Base-by-base conservation (phyloP, 2,888 invertebrate species). In the Norana najaformis region DNA sequence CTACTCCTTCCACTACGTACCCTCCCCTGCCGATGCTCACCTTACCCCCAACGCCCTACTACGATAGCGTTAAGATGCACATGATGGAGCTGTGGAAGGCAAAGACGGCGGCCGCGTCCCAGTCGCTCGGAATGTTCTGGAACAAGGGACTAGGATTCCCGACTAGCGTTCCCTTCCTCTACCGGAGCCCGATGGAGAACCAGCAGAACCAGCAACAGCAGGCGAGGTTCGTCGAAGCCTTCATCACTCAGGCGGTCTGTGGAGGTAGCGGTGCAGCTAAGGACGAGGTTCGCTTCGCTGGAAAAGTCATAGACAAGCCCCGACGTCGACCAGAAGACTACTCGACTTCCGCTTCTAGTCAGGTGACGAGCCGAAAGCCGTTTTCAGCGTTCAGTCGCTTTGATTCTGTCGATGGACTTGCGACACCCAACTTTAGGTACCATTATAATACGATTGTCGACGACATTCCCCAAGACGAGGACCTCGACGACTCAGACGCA, bases 61-160 rank as follows among this genome's bases (percentile, higher is more conserved):
- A 89, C 82, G 69, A 89, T 69, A 37, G 69, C 30, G 69, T 89
- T 2, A 89, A 89, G 89, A 69, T 89, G 89, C 47, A 89, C 37
- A 69, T 89, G 89, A 37, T 89, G 37, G 89, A 89, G 14, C 41
- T 89, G 35, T 89, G 89, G 89, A 41, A 53, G 37, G 37, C 89
- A 4, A 89, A 69, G 82, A n/a, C 90, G 88, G 85, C 89, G 83
- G 90, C 36, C 88, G 89, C 88, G 37, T 91, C 41, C 90, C 47
- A 35, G 41, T 47, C 89, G 47, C 35, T 69, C 89, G 53, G 89
- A 0, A 89, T 69, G 47, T 69, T 69, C 47, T 69, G 37, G 53
- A 89, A 89, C 89, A 47, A 89, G 20, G 53, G n/a, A 47, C 37
- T 89, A 18, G 47, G 89, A 20, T 41, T 47, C 34, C 69, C 85